Conservation (phyloP, 1,140 invertebrate genomes). For the Trichogramma pretiosum region DNA sequence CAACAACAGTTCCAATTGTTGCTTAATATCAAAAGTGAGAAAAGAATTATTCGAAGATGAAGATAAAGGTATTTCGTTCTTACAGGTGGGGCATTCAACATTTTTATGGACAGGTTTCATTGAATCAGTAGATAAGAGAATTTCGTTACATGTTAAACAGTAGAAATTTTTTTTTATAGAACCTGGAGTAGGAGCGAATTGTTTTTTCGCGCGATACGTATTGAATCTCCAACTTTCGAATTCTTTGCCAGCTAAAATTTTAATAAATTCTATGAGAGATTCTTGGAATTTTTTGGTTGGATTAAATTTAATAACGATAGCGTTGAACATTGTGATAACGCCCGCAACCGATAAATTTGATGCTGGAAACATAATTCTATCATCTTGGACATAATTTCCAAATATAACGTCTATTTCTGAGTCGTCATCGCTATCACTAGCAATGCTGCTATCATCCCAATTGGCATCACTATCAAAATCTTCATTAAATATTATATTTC, state of each 20-base stretch:
- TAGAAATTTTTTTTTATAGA: neutral
- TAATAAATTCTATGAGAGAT: neutral
- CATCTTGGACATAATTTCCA: no score
- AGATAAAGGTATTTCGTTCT: neutral
- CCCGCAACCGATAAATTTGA: neutral
- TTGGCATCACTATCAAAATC: no score
- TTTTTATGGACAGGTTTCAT: neutral
- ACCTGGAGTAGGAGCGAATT: neutral
- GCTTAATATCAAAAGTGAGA: neutral
- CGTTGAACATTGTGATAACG: neutral
- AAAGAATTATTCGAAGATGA: neutral
- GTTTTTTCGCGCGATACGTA: neutral
- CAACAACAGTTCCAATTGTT: slow-evolving; percentile 1
- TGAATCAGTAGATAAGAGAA: neutral
- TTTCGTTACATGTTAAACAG: neutral
- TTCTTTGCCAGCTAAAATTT: neutral
- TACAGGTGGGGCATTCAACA: neutral
- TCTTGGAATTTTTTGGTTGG: neutral
- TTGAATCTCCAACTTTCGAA: slow-evolving; percentile 1
- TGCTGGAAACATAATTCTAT: neutral
- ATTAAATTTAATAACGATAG: neutral
- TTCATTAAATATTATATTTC: no score
- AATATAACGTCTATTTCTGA: no score
- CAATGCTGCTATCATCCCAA: no score
- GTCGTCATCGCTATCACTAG: no score